Conservation (phyloP, 2,888 invertebrate species). For the Cheilosia vulpina region DNA sequence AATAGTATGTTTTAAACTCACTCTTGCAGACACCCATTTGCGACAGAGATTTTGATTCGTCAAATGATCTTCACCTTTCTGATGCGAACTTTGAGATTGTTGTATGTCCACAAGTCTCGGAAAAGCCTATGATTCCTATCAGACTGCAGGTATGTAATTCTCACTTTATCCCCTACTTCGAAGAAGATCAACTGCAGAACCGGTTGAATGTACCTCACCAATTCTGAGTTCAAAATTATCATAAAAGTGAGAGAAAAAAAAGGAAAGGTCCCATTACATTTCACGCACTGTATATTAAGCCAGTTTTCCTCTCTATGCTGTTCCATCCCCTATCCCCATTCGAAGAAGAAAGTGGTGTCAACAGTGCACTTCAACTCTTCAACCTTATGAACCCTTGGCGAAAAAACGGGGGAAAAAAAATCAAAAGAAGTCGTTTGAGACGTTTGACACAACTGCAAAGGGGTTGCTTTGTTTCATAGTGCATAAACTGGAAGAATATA, state of each 20-base stretch:
- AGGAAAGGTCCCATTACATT: neutral
- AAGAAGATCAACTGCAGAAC: slow-evolving; percentile 7
- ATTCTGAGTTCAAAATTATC: slow-evolving; percentile 29
- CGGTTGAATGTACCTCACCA: slow-evolving; percentile 2
- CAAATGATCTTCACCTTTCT: no score
- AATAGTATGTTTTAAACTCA: no score
- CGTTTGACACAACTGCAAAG: slow-evolving; percentile 38
- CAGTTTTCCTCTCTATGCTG: neutral
- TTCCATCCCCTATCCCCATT: neutral
- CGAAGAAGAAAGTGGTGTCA: slow-evolving; percentile 58
- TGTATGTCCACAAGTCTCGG: no score
- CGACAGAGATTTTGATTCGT: no score
- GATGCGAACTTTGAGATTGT: no score
- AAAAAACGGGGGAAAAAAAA: neutral
- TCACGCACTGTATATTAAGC: slow-evolving; percentile 7
- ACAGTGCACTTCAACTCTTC: slow-evolving; percentile 59
- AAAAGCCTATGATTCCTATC: no score
- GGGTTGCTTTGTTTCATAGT: slow-evolving; percentile 19
- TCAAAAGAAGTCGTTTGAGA: slow-evolving; percentile 36
- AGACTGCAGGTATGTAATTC: no score
- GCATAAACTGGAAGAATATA: neutral
- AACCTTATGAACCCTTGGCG: slow-evolving; percentile 50
- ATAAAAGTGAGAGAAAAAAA: slow-evolving; percentile 38
- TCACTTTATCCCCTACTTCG: neutral
- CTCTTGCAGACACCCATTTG: no score